phyloP scores from a whole-genome alignment of 1,140 invertebrate species.

The Argopecten irradians region DNA sequence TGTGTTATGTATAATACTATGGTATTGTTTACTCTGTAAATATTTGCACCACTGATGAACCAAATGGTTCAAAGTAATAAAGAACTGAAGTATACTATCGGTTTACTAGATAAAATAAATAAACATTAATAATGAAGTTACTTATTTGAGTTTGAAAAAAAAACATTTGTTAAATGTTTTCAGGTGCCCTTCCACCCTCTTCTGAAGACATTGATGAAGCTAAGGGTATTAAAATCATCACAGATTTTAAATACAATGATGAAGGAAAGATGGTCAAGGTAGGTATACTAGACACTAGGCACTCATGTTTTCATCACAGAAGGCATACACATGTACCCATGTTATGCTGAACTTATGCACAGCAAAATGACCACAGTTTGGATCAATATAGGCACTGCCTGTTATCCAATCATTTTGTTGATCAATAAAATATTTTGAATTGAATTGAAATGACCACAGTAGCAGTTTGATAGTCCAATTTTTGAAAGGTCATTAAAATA shows the following conservation, averaged over 20 bases:
- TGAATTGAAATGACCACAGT: neutral
- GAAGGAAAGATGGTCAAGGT: slow-evolving; percentile 88
- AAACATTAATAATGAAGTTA: neutral
- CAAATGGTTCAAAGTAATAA: too few relatives aligned
- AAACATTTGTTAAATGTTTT: slow-evolving; percentile 37
- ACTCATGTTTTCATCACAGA: neutral
- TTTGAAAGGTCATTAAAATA: too few relatives aligned
- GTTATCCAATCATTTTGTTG: too few relatives aligned
- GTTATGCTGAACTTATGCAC: neutral
- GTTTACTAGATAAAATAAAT: too few relatives aligned
- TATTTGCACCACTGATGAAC: too few relatives aligned
- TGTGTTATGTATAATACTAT: too few relatives aligned
- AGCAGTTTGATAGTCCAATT: too few relatives aligned
- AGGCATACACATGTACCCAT: neutral
- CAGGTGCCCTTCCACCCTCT: slow-evolving; percentile 85
- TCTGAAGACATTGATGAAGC: slow-evolving; percentile 89
- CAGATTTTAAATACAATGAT: slow-evolving; percentile 94
- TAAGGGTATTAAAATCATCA: slow-evolving; percentile 90
- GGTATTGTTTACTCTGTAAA: too few relatives aligned
- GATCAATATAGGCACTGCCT: too few relatives aligned
- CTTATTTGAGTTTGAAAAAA: neutral
- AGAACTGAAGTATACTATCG: too few relatives aligned
- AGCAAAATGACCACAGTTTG: neutral
- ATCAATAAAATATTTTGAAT: too few relatives aligned
- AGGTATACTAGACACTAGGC: neutral